phyloP scores from a whole-genome alignment of 2,113 vertebrate genomes.

The Stigmatopora nigra region DNA sequence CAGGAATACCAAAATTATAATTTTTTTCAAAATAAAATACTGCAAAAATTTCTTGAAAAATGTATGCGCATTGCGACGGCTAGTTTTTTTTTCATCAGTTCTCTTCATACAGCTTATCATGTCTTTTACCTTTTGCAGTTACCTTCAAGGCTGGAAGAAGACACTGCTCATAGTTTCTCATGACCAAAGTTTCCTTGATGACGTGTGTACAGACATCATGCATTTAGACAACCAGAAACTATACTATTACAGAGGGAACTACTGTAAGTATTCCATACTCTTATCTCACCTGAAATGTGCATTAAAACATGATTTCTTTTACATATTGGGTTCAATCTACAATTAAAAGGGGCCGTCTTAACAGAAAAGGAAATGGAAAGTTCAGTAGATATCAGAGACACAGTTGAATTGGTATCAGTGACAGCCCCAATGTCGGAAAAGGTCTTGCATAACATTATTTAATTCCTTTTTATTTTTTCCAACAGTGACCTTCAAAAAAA shows the following conservation, averaged over 20 bases:
- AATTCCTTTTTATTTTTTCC: neutral
- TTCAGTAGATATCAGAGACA: neutral
- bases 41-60: too few species aligned
- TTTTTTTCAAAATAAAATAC: too few species aligned
- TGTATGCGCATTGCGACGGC: too few species aligned
- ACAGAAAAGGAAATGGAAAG: too few species aligned
- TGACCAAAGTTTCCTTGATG: conserved; percentile 90
- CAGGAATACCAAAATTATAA: too few species aligned
- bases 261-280: conserved; percentile 69
- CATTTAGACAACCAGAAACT: conserved; percentile 84
- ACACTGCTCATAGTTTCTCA: conserved; percentile 88
- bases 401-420: neutral
- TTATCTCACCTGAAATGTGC: too few species aligned
- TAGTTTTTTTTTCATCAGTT: neutral
- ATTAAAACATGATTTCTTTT: too few species aligned
- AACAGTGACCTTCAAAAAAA: conserved; percentile 88
- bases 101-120: neutral
- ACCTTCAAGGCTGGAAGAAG: conserved; percentile 90
- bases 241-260: conserved; percentile 88
- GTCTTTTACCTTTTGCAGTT: conserved; percentile 56
- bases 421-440: neutral
- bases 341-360: too few species aligned
- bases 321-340: too few species aligned
- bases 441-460: neutral
- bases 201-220: conserved; percentile 87